phyloP scores from a whole-genome alignment of 2,888 invertebrate species.

The Mythimna loreyi region DNA sequence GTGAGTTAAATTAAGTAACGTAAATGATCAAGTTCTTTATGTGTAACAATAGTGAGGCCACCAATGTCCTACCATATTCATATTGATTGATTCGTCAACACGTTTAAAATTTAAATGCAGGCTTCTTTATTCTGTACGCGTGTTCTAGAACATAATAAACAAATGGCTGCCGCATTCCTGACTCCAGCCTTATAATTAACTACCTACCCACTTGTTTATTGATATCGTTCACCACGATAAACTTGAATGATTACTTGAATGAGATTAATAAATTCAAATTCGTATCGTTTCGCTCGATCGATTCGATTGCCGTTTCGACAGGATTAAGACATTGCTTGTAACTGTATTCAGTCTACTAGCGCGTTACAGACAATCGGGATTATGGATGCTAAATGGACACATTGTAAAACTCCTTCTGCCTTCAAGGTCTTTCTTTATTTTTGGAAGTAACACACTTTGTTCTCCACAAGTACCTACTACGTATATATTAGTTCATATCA shows the following conservation, averaged over 20 bases:
- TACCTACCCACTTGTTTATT: conserved; percentile 57
- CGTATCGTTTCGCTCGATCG: conserved; percentile 24
- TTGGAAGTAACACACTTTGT: neutral
- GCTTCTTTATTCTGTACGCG: conserved; percentile 81
- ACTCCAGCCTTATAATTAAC: conserved; percentile 68
- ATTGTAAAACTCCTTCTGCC: neutral
- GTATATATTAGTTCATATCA: no score
- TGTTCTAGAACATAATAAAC: conserved; percentile 79
- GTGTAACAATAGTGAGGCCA: conserved; percentile 67
- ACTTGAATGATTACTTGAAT: conserved; percentile 46
- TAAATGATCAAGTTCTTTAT: conserved; percentile 64
- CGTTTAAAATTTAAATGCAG: conserved; percentile 84
- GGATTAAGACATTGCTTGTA: conserved; percentile 28
- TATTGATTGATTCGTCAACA: conserved; percentile 79
- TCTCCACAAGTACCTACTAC: neutral
- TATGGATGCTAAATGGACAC: neutral
- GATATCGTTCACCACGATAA: conserved; percentile 53
- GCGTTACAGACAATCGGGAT: neutral
- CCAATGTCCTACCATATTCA: conserved; percentile 72
- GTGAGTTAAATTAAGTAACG: conserved; percentile 64
- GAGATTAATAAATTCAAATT: conserved; percentile 51
- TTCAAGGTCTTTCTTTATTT: neutral
- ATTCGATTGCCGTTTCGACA: conserved; percentile 22
- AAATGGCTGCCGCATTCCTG: conserved; percentile 87
- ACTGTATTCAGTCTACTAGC: conserved; percentile 3